These are phyloP conservation scores for Hydrophis major DNA, from an alignment of 2,797 vertebrate species.

Conservation along the genomic window DNA sequence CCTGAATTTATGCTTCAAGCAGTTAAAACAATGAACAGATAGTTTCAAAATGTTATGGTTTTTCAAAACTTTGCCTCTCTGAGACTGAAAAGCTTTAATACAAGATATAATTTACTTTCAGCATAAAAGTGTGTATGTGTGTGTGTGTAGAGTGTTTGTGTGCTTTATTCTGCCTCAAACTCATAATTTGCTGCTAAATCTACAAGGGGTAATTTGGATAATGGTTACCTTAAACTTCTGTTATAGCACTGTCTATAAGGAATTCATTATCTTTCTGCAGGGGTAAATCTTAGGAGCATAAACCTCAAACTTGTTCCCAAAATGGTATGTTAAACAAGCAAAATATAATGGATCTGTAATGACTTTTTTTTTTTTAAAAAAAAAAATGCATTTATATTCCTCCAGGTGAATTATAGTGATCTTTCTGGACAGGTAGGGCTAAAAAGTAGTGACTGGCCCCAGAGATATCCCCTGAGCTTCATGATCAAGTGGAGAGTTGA, in stretches of 20 bases:
- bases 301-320: not conserved
- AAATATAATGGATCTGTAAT: not conserved
- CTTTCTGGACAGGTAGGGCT: not conserved
- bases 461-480: not conserved
- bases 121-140: not conserved
- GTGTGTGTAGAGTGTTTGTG: not conserved
- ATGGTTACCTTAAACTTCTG: fast-evolving
- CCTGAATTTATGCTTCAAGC: not conserved
- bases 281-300: not conserved
- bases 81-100: conserved; percentile 4
- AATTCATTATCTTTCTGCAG: not conserved
- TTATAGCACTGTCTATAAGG: not conserved
- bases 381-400: not conserved
- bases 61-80: not conserved
- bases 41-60: not conserved
- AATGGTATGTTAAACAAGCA: not conserved
- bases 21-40: not conserved
- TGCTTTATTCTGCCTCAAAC: not conserved
- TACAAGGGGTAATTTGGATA: not conserved
- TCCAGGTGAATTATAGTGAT: not conserved
- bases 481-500: not conserved
- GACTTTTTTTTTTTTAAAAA: not conserved
- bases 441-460: not conserved
- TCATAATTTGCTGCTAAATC: conserved; percentile 23
- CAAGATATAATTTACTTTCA: not conserved